Evolutionary conservation across 2,888 invertebrate species (phyloP), one percentile per base, ranked within the genome.

Genomic region (Hypolimnas misippus): DNA sequence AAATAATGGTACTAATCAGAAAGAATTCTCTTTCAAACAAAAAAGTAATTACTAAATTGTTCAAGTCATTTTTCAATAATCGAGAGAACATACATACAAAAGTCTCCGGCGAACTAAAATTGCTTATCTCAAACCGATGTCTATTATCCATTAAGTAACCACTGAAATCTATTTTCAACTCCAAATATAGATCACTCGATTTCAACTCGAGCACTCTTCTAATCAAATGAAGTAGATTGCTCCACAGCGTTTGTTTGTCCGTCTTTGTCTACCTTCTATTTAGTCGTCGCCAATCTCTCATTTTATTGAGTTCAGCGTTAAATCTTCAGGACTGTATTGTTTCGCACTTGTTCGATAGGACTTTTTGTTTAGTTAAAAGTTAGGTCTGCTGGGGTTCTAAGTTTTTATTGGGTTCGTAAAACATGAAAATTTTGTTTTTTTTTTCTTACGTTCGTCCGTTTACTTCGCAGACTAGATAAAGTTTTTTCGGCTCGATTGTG

Each of bases 211-310:
- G 44, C 12, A 21, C 44, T 46, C 19, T 21, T 46, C 19, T 21
- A 46, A 46, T 46, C 21, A 46, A 46, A 46, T 46, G 44, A 46
- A 46, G 44, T 46, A 21, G 44, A 46, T 46, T 21, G 44, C 19
- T 46, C 12, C 44, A 21, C 44, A 46, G 19, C 44, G 19, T 46
- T 21, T 46, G 44, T 46, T 46, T 46, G 44, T 21, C 44, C 12
- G 19, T 46, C 44, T 21, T 21, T 46, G 19, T 46, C n/a, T 46
- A 12, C 21, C 35, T n/a, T 38, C 12, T 38, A 12, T 38, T n/a
- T 38, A 2, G 25, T 40, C 12, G 19, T 46, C 21, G 44, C 12
- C 44, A 21, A 46, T 46, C 21, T 21, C 12, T 12, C 19, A 5
- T 42, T 19, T 46, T 46, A 46, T 46, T 46, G 19, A 12, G 21